A percentile compares a stretch with the other conserved stretches of the same genome.
Evolutionary conservation across 2,888 invertebrate genomes (phyloP).

Genomic region (Phymatocera aterrima): DNA sequence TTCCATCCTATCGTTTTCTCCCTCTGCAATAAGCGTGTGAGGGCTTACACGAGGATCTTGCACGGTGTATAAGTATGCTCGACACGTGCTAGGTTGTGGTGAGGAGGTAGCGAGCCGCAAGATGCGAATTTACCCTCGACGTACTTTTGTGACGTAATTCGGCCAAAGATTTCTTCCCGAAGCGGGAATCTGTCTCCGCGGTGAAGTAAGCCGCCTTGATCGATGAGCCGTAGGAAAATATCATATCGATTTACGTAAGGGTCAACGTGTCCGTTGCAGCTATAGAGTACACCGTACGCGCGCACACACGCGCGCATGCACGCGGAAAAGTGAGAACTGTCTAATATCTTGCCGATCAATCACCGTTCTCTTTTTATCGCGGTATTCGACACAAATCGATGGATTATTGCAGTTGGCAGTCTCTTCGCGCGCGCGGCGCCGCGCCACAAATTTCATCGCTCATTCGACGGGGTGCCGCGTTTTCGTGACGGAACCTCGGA

Average conservation of each 20-base stretch:
- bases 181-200: slow-evolving; percentile 26
- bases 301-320: too few species aligned
- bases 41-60: slow-evolving; percentile 27
- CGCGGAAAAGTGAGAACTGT: too few species aligned
- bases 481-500: too few species aligned
- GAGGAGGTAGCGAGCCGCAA: slow-evolving; percentile 44
- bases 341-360: too few species aligned
- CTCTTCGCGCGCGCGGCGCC: too few species aligned
- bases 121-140: slow-evolving; percentile 44
- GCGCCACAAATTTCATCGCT: too few species aligned
- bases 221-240: slow-evolving; percentile 5
- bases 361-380: too few species aligned
- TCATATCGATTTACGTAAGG: slow-evolving; percentile 10
- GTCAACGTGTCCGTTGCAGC: background rate
- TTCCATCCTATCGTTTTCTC: slow-evolving; percentile 1
- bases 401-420: too few species aligned
- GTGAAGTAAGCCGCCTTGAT: slow-evolving; percentile 20
- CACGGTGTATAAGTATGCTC: slow-evolving; percentile 39
- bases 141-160: slow-evolving; percentile 42
- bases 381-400: too few species aligned
- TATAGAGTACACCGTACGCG: too few species aligned
- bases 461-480: too few species aligned
- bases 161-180: slow-evolving; percentile 36
- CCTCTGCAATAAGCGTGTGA: slow-evolving; percentile 20
- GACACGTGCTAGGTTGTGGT: slow-evolving; percentile 40